A percentile compares a stretch with the other conserved stretches of the same genome.
phyloP scores from a whole-genome alignment of 2,113 vertebrate genomes.

The Leptocoma aspasia region DNA sequence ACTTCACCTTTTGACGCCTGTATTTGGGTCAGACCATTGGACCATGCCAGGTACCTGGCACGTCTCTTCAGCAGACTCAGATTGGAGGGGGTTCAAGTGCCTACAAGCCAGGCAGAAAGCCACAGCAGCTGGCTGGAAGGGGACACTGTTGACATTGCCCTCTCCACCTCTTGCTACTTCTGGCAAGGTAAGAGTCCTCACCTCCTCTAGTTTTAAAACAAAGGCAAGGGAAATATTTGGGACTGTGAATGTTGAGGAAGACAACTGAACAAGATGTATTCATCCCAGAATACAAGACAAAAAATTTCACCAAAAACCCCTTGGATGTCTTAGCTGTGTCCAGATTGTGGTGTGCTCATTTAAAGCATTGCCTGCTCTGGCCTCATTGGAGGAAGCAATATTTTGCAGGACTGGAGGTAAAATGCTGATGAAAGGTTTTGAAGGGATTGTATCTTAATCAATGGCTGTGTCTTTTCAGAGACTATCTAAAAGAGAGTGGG shows the following conservation, averaged over 20 bases:
- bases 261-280: not conserved
- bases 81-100: fast-evolving
- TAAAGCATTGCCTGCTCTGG: not conserved
- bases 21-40: not conserved
- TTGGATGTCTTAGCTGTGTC: not conserved
- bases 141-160: not conserved
- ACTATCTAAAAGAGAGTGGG: not conserved
- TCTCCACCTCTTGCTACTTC: not conserved
- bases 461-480: not conserved
- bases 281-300: not conserved
- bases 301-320: not conserved
- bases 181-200: not conserved
- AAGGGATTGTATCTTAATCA: not conserved
- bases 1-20: fast-evolving
- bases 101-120: not conserved
- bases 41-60: too few relatives aligned
- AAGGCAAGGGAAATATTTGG: not conserved
- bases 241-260: not conserved
- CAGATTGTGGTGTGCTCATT: not conserved
- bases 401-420: not conserved
- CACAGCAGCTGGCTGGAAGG: not conserved
- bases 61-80: not conserved
- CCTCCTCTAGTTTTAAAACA: not conserved
- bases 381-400: not conserved
- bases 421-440: not conserved